Percentiles rank a stretch among this genome's conserved stretches.
These are phyloP conservation scores for Anthrax anthrax DNA, from an alignment of 2,888 invertebrate species.

Conservation along the genomic window DNA sequence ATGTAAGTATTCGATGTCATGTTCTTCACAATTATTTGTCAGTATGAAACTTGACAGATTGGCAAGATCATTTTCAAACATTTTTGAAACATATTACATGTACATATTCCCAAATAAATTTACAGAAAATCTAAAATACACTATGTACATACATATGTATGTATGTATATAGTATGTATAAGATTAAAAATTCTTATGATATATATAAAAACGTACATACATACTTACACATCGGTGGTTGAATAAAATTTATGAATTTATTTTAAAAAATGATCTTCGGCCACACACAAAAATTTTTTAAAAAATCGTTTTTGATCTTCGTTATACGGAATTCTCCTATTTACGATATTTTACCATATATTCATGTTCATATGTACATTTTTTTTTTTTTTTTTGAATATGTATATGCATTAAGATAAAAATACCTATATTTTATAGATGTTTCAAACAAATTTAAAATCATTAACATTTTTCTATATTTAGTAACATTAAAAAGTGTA, in stretches of 20 bases:
- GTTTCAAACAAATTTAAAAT: background rate
- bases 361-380: background rate
- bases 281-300: background rate
- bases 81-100: background rate
- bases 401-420: too few species aligned
- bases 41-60: slow-evolving; percentile 7
- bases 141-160: background rate
- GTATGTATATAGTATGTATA: background rate
- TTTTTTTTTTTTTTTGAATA: background rate
- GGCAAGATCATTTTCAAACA: slow-evolving; percentile 3
- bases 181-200: background rate
- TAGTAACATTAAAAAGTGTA: too few species aligned
- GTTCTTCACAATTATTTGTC: slow-evolving; percentile 6
- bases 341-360: too few species aligned
- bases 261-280: background rate
- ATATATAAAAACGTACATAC: too few species aligned
- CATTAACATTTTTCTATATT: background rate
- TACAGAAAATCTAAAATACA: too few species aligned
- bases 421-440: too few species aligned
- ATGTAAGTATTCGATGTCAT: background rate
- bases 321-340: too few species aligned
- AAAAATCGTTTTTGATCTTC: background rate
- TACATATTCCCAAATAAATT: too few species aligned
- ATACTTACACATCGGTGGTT: too few species aligned
- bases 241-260: background rate